A percentile compares a stretch with the other conserved stretches of the same genome.
Evolutionary conservation across 2,888 invertebrate genomes (phyloP).

Genomic region (Limnephilus auricula): DNA sequence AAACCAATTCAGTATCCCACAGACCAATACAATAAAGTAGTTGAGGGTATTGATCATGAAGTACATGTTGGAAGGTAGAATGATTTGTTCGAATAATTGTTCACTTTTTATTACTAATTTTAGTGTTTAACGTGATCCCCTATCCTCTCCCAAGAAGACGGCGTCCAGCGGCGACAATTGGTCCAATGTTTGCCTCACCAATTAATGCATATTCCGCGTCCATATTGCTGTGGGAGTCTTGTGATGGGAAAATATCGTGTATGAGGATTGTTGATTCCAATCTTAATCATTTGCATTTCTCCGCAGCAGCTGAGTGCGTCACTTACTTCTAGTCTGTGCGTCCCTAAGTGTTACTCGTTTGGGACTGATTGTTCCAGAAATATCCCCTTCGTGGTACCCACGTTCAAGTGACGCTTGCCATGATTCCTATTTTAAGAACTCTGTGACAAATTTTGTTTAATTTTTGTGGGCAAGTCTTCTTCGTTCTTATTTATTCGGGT

Average conservation of each 20-base stretch:
- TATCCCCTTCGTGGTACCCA: not conserved
- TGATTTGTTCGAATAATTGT: no score
- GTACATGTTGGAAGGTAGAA: not conserved
- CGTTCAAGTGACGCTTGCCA: not conserved
- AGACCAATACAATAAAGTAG: not conserved
- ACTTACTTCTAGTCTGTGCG: not conserved
- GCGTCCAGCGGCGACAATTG: conserved; percentile 40
- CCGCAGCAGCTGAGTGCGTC: conserved; percentile 21
- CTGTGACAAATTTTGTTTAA: not conserved
- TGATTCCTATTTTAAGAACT: not conserved
- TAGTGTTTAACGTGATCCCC: not conserved
- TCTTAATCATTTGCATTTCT: conserved; percentile 43
- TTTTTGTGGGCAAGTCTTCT: not conserved
- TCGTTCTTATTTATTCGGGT: not conserved
- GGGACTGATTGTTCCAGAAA: conserved; percentile 28
- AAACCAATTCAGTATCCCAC: no score
- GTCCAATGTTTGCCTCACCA: conserved; percentile 41
- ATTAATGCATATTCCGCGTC: conserved; percentile 46
- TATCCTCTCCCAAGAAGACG: conserved; percentile 7
- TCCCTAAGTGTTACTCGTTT: not conserved
- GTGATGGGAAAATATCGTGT: conserved; percentile 42
- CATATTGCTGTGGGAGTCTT: conserved; percentile 45
- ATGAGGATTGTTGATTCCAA: conserved; percentile 32
- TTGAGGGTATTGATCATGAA: not conserved
- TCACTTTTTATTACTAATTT: not conserved